Conservation (phyloP, 2,888 invertebrate genomes). For the Aporophyla nigra region DNA sequence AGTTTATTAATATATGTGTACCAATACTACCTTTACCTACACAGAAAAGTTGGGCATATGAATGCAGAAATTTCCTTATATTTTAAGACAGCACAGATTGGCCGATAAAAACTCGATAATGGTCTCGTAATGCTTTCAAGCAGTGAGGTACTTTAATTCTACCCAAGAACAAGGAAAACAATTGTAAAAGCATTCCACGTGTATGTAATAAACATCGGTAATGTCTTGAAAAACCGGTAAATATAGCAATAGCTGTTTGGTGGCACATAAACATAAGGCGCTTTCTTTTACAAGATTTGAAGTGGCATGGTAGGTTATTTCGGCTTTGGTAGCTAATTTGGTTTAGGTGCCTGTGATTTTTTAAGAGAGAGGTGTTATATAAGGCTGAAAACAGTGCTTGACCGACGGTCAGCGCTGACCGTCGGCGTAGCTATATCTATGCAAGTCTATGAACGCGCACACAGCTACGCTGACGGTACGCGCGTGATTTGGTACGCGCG, state of each 20-base stretch:
- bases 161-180: background rate
- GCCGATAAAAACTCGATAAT: background rate
- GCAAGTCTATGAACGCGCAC: too few species aligned
- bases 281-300: background rate
- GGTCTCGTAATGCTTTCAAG: background rate
- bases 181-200: constrained; percentile 1
- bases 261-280: background rate
- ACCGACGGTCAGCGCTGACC: too few species aligned
- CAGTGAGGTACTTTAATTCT: background rate
- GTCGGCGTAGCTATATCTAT: too few species aligned
- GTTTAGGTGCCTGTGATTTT: background rate
- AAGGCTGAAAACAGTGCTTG: too few species aligned
- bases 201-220: constrained; percentile 1
- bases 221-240: constrained; percentile 1
- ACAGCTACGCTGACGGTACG: too few species aligned
- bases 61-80: constrained; percentile 9
- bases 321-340: background rate
- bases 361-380: too few species aligned
- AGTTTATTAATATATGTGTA: background rate
- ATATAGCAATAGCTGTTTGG: too few species aligned
- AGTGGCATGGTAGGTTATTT: background rate
- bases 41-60: background rate
- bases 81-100: background rate
- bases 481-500: too few species aligned
- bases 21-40: background rate